Evolutionary conservation across 2,888 invertebrate genomes (phyloP), one percentile per base, ranked within the genome.

Genomic region (Charanyca ferruginea): DNA sequence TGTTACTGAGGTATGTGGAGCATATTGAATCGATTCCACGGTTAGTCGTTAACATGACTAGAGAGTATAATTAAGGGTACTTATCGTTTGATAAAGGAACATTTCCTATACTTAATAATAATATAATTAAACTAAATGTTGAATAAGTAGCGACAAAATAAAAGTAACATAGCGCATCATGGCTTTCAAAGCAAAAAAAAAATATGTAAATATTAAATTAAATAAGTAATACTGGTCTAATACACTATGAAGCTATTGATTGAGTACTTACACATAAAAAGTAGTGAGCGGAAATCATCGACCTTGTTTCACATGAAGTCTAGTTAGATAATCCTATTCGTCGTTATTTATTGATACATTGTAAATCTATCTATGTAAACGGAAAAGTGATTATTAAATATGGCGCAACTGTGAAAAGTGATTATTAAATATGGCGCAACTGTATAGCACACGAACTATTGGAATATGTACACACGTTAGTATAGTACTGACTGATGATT

Each of bases 221-320:
- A 79, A 71, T 77, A 73, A 79, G 63, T 77, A 77, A 77, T 77
- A 77, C 72, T 77, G 80, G 41, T 47, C 63, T 44, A n/a, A 53
- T 18, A 49, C n/a, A 48, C 28, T 62, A 75, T 35, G 22, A 53
- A 57, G 38, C 16, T 54, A 18, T 55, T 52, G 16, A 49, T 52
- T 45, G 47, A 51, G 13, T 55, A 47, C n/a, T 48, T 48, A 51
- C 4, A 22, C 8, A 25, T 47, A 22, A 66, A 65, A 64, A n/a
- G 18, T 32, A n/a, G 35, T 28, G 20, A 11, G 54, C 16, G n/a
- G 18, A 42, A 45, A 47, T 54, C 45, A 45, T 47, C 18, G 35
- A 53, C 18, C 9, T 54, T 16, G n/a, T 42, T 59, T 25, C 25
- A 60, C 25, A 60, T 32, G 3, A 55, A 23, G n/a, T 20, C 9